Conservation (phyloP, 2,888 invertebrate genomes). For the Melikaiella ostensackeni region DNA sequence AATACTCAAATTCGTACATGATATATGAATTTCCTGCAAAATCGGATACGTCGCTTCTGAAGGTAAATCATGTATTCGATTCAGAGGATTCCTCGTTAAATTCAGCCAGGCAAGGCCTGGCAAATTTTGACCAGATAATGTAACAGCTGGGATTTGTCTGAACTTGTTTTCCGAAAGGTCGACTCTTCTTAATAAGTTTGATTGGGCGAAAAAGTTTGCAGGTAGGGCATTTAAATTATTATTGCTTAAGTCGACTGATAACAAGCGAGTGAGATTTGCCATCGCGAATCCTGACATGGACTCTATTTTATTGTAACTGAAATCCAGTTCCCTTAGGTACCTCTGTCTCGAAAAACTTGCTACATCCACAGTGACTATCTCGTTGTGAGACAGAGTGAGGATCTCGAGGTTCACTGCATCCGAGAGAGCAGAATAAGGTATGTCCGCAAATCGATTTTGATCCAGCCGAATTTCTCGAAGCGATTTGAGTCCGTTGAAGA, state of each 20-base stretch:
- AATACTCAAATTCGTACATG: constrained; percentile 88
- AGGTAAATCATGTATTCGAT: constrained; percentile 85
- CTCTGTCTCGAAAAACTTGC: constrained; percentile 87
- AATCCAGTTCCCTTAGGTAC: constrained; percentile 86
- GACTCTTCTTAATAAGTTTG: constrained; percentile 84
- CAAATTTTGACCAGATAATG: constrained; percentile 86
- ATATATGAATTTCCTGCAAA: constrained; percentile 88
- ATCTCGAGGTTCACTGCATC: constrained; percentile 87
- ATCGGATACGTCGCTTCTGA: constrained; percentile 85
- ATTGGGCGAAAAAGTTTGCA: constrained; percentile 89
- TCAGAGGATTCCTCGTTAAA: constrained; percentile 90
- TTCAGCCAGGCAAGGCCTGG: constrained; percentile 87
- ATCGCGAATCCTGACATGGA: constrained; percentile 89
- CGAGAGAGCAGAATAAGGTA: constrained; percentile 88
- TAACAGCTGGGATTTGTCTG: constrained; percentile 87
- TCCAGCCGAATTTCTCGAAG: constrained; percentile 87
- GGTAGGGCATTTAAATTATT: constrained; percentile 88
- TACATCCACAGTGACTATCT: constrained; percentile 85
- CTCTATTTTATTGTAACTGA: constrained; percentile 87
- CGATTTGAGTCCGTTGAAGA: constrained; percentile 86
- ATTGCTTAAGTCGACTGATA: constrained; percentile 86
- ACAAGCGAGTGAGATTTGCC: constrained; percentile 86
- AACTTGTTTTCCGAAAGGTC: constrained; percentile 90
- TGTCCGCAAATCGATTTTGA: constrained; percentile 84
- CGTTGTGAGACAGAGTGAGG: constrained; percentile 84